These are phyloP conservation scores for Liodrosophila aerea DNA, from an alignment of 2,888 invertebrate species.

Conservation along the genomic window DNA sequence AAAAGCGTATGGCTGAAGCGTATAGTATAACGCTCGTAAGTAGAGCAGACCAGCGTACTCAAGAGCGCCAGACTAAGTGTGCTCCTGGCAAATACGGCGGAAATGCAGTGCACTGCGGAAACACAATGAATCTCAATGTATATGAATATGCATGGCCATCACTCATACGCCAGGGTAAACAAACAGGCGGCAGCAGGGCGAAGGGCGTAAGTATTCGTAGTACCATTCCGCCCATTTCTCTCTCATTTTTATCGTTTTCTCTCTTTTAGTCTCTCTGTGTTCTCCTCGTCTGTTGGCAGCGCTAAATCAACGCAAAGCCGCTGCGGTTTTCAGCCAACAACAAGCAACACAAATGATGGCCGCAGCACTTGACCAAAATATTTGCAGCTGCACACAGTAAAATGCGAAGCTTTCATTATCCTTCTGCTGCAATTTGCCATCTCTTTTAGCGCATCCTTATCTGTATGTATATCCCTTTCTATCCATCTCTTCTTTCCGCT, in stretches of 20 bases:
- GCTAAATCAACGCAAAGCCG: constrained; percentile 58
- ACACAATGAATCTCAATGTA: constrained; percentile 75
- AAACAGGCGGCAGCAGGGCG: neutral
- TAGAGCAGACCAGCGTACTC: constrained; percentile 63
- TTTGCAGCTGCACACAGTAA: constrained; percentile 18
- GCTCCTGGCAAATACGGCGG: constrained; percentile 61
- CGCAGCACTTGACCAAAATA: constrained; percentile 59
- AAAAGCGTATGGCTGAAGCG: no score
- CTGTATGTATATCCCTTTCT: no score
- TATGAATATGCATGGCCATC: constrained; percentile 75
- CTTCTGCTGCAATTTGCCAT: neutral
- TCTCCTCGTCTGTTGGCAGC: constrained; percentile 29
- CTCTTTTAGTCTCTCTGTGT: neutral
- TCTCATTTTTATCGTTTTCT: neutral
- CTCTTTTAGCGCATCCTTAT: neutral
- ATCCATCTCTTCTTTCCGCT: no score
- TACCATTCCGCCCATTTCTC: neutral
- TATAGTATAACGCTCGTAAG: constrained; percentile 54
- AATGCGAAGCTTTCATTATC: constrained; percentile 17
- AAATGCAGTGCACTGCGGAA: constrained; percentile 61
- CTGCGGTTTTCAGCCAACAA: constrained; percentile 66
- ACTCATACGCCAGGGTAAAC: constrained; percentile 66
- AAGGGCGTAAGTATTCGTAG: no score
- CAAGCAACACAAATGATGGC: constrained; percentile 54
- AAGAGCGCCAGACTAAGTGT: constrained; percentile 32